Base-by-base conservation (phyloP, 2,113 vertebrate genomes). In the Aix galericulata region DNA sequence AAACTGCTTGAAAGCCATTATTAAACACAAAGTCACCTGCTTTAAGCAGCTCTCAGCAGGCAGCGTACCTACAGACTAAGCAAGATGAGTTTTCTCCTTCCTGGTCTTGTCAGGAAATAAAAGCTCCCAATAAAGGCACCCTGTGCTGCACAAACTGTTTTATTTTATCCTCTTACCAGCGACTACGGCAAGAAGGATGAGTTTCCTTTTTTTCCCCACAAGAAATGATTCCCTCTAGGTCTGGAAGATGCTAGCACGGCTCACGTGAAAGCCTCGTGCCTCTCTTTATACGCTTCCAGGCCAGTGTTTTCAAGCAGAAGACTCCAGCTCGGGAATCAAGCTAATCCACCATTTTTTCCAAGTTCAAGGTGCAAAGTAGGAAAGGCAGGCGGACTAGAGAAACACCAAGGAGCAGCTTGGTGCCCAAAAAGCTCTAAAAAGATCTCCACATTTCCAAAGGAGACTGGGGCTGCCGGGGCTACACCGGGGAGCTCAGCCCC, bases 181-280 rank as follows among this genome's bases (percentile, higher is more conserved):
- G 26, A 71, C 66, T 63, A 74, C 31, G 11, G 7, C 17, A 76
- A 82, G 56, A 82, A 90, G 6, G 27, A 74, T 55, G 21, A 55
- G 38, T 31, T 59, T 59, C 15, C 25, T 74, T 64, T 69, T 2
- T 5, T 0, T 7, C 1, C 1, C 7, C 13, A 1, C 9, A 58
- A 11, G 21, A 32, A 32, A 74, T 86, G 48, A 12, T 59, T 78
- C 56, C 75, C 20, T 56, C 13, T 32, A 44, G 26, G 26, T 50
- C 38, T 62, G 23, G 21, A 18, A 88, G 59, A 53, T 20, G 22
- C 25, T 36, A 34, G 23, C n/a, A 48, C 1, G 4, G 27, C 29
- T 69, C 46, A 76, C 40, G 40, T 31, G n/a, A 75, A 23, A 88
- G 31, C 31, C 26, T 9, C 52, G 14, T 4, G 12, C 22, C 0